A percentile compares a stretch with the other conserved stretches of the same genome.
Conservation (phyloP, 2,113 vertebrate species). For the Notothenia coriiceps region DNA sequence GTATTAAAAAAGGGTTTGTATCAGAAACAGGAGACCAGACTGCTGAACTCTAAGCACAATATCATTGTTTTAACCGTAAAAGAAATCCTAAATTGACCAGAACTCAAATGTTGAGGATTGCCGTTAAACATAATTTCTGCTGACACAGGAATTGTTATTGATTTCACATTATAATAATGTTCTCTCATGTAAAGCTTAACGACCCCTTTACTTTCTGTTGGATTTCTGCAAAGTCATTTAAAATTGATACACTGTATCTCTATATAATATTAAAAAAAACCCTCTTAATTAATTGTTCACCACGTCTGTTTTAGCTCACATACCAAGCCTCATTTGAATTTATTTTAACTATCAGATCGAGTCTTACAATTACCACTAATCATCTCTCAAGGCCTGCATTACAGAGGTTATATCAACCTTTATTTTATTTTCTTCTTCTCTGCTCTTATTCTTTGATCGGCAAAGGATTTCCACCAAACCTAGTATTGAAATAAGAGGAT, state of each 20-base stretch:
- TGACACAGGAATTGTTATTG: slow-evolving; percentile 13
- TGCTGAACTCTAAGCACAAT: too few species aligned
- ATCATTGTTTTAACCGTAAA: too few species aligned
- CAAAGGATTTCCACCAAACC: slow-evolving; percentile 28
- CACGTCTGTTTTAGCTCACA: slow-evolving; percentile 15
- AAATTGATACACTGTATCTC: slow-evolving; percentile 17
- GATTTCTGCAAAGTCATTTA: slow-evolving; percentile 35
- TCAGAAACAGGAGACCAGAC: too few species aligned
- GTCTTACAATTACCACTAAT: slow-evolving; percentile 51
- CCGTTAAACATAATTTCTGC: background rate
- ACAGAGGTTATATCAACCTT: slow-evolving; percentile 44
- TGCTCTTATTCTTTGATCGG: slow-evolving; percentile 15
- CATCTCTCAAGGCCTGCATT: slow-evolving; percentile 53
- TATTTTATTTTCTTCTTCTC: slow-evolving; percentile 52
- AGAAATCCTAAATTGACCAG: too few species aligned
- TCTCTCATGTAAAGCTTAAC: slow-evolving; percentile 8
- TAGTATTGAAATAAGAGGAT: slow-evolving; percentile 22
- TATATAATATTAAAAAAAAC: slow-evolving; percentile 32
- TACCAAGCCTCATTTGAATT: slow-evolving; percentile 38
- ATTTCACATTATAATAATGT: slow-evolving; percentile 31
- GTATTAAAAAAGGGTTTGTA: too few species aligned
- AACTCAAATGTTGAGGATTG: too few species aligned
- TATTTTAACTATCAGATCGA: slow-evolving; percentile 53
- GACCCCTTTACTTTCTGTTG: slow-evolving; percentile 26
- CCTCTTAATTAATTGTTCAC: slow-evolving; percentile 7